Conservation (phyloP, 53 echinoderm and acorn worm genomes). For the Henricia sp. region DNA sequence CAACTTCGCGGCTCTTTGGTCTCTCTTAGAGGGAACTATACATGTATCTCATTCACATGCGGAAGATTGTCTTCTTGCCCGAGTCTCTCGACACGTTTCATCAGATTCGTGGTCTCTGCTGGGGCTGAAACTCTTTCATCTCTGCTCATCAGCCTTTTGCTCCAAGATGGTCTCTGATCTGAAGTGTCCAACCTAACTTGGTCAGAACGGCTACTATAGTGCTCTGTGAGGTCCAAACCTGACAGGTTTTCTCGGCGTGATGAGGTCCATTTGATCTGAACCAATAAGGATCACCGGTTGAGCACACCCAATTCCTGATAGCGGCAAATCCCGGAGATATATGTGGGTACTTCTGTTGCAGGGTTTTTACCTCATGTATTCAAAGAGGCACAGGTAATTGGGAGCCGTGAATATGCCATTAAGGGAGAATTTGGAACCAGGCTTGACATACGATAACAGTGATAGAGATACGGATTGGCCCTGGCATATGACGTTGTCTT, state of each 20-base stretch:
- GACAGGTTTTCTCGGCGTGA: constrained; percentile 14
- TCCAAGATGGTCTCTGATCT: not conserved
- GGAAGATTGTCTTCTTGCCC: no score
- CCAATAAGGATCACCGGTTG: constrained; percentile 22
- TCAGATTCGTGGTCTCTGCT: not conserved
- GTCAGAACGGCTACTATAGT: constrained; percentile 24
- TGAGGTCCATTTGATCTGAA: constrained; percentile 8
- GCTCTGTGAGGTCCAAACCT: not conserved
- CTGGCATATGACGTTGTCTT: no score
- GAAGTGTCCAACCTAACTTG: constrained; percentile 23
- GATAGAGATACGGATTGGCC: not conserved
- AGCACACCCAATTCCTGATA: not conserved
- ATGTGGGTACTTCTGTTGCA: no score
- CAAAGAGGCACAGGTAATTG: not conserved
- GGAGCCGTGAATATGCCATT: not conserved
- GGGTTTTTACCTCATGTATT: not conserved
- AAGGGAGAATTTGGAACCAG: not conserved
- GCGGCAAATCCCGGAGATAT: not conserved
- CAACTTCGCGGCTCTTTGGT: constrained; percentile 11
- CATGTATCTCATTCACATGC: constrained; percentile 11
- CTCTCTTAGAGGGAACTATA: constrained; percentile 13
- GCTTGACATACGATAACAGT: not conserved
- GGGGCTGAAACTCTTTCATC: not conserved
- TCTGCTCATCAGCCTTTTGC: not conserved
- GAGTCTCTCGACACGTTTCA: not conserved